Evolutionary conservation across 2,797 vertebrate species (phyloP), one percentile per base, ranked within the genome.

Genomic region (Tokudaia tokunoshimensis): DNA sequence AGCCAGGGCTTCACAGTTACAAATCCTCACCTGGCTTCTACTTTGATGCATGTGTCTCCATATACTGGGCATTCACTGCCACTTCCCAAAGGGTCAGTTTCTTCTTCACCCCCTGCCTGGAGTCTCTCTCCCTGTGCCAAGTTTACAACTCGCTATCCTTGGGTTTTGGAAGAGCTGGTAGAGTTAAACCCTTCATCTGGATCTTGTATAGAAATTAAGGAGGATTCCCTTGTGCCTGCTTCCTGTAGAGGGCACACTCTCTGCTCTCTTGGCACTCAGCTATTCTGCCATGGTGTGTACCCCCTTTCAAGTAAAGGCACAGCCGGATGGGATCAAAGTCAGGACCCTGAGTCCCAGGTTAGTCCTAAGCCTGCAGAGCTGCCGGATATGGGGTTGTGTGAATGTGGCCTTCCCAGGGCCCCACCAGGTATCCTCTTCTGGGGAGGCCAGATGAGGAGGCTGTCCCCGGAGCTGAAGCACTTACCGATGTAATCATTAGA

Each of bases 401-500:
- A 24, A 15, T 67, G 1, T 29, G 1, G 1, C 22, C n/a, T 9
- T 24, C 22, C 24, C 1, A 3, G 26, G 10, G 65, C 50, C 61
- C 47, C 14, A 11, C 0, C 17, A 74, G 72, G n/a, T 26, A 7
- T n/a, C 63, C 61, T 37, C 29, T 91, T 59, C n/a, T 26, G 26
- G 7, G n/a, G 67, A 22, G 47, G 41, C n/a, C 1, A 3, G 55
- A 14, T 10, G 15, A 41, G 10, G 2, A 37, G 5, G 0, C 17
- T 19, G 20, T 41, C 29, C 17, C 47, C 0, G 31, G 31, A 52
- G 47, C 1, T 0, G 17, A 91, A 63, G 5, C 26, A 97, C 98
- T 98, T 98, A 99, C 99, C 99, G 0, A 99, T 99, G 97, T 99
- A 99, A 97, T 99, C 99, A 0, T 99, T 99, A 47, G 99, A 99